A percentile compares a stretch with the other conserved stretches of the same genome.
Conservation (phyloP, 2,797 vertebrate genomes). For the Pseudocheirus occidentalis region DNA sequence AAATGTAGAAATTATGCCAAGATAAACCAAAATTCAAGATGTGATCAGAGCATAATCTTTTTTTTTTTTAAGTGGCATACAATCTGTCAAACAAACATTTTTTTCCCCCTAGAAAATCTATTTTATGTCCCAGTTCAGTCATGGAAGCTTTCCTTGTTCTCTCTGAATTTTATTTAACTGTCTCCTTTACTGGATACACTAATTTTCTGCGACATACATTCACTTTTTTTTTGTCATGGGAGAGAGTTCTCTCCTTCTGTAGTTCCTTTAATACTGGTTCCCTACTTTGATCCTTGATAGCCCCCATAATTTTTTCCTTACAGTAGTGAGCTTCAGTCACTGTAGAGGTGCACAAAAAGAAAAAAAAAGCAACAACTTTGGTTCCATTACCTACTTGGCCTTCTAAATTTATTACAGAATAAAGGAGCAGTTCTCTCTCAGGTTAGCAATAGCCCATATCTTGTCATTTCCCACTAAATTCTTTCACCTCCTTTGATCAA, state of each 20-base stretch:
- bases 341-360: constrained; percentile 86
- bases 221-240: constrained; percentile 79
- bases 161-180: constrained; percentile 82
- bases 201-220: constrained; percentile 73
- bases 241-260: constrained; percentile 77
- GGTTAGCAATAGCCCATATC: constrained; percentile 85
- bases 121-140: constrained; percentile 87
- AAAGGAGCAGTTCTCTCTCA: constrained; percentile 86
- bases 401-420: constrained; percentile 85
- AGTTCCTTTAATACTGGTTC: constrained; percentile 82
- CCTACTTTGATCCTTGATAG: constrained; percentile 84
- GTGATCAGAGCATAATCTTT: constrained; percentile 76
- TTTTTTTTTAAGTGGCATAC: constrained; percentile 86
- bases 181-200: constrained; percentile 80
- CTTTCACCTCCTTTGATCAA: constrained; percentile 89
- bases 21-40: constrained; percentile 83
- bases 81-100: constrained; percentile 86
- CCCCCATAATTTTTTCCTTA: constrained; percentile 75
- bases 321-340: constrained; percentile 90
- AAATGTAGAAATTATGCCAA: constrained; percentile 88
- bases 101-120: constrained; percentile 83
- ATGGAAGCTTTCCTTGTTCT: constrained; percentile 88
- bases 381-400: constrained; percentile 88
- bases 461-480: constrained; percentile 87
- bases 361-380: constrained; percentile 90